Evolutionary conservation across 2,888 invertebrate species (phyloP).

Genomic region (Cryptops parisi): DNA sequence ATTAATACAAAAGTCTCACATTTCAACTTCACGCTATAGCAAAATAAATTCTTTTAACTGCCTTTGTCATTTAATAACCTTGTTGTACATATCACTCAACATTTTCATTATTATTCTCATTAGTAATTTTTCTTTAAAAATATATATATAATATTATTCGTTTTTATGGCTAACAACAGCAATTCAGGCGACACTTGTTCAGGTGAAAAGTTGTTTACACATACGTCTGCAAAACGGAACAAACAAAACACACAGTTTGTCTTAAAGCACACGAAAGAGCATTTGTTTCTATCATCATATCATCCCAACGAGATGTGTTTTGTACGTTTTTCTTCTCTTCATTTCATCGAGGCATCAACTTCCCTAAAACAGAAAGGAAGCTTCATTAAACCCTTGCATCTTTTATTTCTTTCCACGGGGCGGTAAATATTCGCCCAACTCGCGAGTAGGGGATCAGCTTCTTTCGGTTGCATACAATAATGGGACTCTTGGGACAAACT

Average conservation of each 20-base stretch:
- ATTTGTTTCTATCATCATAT: background rate
- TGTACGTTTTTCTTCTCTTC: background rate
- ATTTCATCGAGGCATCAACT: background rate
- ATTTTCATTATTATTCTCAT: too few species aligned
- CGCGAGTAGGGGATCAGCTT: constrained; percentile 11
- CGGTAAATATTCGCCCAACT: constrained; percentile 10
- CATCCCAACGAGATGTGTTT: background rate
- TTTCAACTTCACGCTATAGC: too few species aligned
- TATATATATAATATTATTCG: too few species aligned
- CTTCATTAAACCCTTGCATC: constrained; percentile 13
- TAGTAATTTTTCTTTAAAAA: too few species aligned
- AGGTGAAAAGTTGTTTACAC: too few species aligned
- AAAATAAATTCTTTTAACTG: too few species aligned
- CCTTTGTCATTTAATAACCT: too few species aligned
- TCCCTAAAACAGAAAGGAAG: background rate
- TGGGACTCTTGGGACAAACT: constrained; percentile 9
- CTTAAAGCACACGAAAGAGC: background rate
- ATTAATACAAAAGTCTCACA: too few species aligned
- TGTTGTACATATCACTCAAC: too few species aligned
- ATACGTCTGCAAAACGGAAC: too few species aligned
- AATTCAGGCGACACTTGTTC: too few species aligned
- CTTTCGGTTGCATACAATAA: constrained; percentile 11
- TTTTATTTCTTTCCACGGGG: constrained; percentile 8
- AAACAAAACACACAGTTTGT: background rate
- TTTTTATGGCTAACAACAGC: too few species aligned